These are phyloP conservation scores for Cynoglossus semilaevis DNA, from an alignment of 2,113 vertebrate genomes.

Conservation along the genomic window DNA sequence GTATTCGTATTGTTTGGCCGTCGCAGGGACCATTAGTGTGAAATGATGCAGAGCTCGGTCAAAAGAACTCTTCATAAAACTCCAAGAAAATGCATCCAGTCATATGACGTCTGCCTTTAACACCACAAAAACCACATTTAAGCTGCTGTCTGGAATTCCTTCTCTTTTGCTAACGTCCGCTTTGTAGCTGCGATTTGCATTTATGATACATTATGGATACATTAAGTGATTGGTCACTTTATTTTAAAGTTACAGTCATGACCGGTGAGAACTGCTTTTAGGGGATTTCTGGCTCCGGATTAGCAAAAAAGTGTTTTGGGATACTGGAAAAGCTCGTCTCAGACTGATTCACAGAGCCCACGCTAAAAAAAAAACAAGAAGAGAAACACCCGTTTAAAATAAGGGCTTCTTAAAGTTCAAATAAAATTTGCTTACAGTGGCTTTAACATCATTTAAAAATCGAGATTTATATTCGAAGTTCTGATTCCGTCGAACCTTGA, in stretches of 20 bases:
- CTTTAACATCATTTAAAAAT: not conserved
- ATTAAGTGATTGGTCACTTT: no score
- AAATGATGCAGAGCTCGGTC: not conserved
- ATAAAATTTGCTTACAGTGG: not conserved
- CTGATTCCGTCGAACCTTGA: no score
- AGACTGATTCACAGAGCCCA: not conserved
- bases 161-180: no score
- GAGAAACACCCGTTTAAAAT: not conserved
- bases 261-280: not conserved
- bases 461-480: not conserved
- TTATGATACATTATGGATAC: no score
- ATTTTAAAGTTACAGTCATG: no score
- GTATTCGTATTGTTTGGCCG: no score
- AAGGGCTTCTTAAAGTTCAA: not conserved
- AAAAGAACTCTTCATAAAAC: no score
- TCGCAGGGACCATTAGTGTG: slow-evolving; percentile 6
- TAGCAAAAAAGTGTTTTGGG: not conserved
- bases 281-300: not conserved
- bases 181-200: no score
- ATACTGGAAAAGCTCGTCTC: not conserved
- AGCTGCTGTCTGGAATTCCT: no score
- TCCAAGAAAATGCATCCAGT: not conserved
- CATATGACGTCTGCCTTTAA: not conserved
- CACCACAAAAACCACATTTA: not conserved
- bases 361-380: not conserved